phyloP scores from a whole-genome alignment of 35 echinoderm and acorn worm species.

The Anneissia japonica region DNA sequence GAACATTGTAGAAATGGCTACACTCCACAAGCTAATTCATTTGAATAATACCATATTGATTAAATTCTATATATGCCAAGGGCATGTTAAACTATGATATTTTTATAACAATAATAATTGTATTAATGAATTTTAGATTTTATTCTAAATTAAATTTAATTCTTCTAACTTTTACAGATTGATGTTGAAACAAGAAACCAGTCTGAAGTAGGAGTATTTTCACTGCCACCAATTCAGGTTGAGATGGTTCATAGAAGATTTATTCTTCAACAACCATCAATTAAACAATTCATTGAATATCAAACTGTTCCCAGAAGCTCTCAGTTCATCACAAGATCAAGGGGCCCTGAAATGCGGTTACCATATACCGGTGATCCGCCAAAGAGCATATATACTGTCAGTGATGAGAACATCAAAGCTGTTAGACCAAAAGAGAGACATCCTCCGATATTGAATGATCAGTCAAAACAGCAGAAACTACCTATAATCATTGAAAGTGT shows the following conservation, averaged over 20 bases:
- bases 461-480: neutral
- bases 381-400: too few species aligned
- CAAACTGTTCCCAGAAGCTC: neutral
- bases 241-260: neutral
- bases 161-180: neutral
- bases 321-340: neutral
- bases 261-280: neutral
- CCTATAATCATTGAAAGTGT: neutral
- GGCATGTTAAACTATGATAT: too few species aligned
- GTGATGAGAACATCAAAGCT: neutral
- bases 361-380: too few species aligned
- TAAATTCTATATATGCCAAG: too few species aligned
- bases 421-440: neutral
- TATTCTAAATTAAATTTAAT: neutral
- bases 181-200: neutral
- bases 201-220: neutral
- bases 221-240: neutral
- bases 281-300: neutral
- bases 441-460: neutral
- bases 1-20: too few species aligned
- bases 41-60: too few species aligned
- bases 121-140: neutral
- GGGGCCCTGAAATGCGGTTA: neutral
- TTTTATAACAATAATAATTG: too few species aligned
- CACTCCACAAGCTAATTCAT: too few species aligned